Evolutionary conservation across 2,113 vertebrate species (phyloP).

Genomic region (Vidua chalybeata): DNA sequence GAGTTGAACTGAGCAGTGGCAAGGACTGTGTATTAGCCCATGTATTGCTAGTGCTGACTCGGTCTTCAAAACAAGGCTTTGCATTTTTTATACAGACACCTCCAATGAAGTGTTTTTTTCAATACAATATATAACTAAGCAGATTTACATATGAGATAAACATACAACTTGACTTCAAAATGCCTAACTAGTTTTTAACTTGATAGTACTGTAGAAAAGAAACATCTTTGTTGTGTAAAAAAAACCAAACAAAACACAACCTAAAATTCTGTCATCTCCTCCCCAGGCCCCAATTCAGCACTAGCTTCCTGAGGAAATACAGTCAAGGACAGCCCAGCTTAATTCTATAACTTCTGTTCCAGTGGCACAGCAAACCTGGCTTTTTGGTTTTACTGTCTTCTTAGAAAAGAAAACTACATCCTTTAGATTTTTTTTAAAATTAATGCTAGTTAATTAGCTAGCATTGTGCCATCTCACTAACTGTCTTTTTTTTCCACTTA

Average conservation of each 20-base stretch:
- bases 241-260: not conserved
- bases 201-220: not conserved
- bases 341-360: not conserved
- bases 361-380: not conserved
- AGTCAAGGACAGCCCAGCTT: not conserved
- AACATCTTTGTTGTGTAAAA: not conserved
- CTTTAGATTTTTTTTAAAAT: not conserved
- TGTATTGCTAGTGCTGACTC: not conserved
- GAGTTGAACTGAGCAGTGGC: not conserved
- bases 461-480: not conserved
- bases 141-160: not conserved
- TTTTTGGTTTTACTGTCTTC: not conserved
- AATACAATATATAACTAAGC: not conserved
- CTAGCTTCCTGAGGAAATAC: not conserved
- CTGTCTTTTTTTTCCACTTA: not conserved
- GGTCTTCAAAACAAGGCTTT: not conserved
- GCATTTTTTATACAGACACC: not conserved
- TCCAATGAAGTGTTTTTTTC: not conserved
- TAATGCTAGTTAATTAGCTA: not conserved
- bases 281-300: not conserved
- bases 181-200: not conserved
- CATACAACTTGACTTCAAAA: not conserved
- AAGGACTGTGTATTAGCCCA: not conserved
- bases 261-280: not conserved
- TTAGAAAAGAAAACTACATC: not conserved